A percentile compares a stretch with the other conserved stretches of the same genome.
Conservation (phyloP, 2,113 vertebrate genomes). For the Pterocles burchelli region DNA sequence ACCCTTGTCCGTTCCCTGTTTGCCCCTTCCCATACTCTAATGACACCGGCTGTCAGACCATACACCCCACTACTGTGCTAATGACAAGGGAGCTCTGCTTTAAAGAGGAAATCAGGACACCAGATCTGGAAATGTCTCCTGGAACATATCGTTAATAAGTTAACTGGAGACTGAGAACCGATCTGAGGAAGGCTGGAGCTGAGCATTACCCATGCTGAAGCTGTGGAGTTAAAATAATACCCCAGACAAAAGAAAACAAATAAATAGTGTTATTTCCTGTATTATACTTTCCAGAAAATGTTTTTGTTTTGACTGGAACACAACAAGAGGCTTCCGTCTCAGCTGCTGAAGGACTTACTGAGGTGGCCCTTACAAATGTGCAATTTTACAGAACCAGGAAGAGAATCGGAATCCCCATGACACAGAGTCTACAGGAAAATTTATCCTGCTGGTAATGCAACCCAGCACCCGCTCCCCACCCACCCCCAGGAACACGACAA, state of each 20-base stretch:
- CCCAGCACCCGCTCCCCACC: background rate
- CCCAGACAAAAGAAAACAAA: background rate
- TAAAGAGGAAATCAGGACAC: background rate
- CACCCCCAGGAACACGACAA: background rate
- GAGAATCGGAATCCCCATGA: background rate
- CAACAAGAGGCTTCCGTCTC: background rate
- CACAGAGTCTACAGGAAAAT: background rate
- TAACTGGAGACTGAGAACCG: background rate
- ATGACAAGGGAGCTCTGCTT: background rate
- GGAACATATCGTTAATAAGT: background rate
- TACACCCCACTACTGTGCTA: background rate
- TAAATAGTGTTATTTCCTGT: background rate
- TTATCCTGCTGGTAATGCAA: background rate
- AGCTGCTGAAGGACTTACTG: background rate
- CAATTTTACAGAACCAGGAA: constrained; percentile 33
- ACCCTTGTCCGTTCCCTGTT: background rate
- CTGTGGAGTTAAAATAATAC: background rate
- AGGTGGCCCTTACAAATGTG: background rate
- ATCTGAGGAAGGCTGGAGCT: background rate
- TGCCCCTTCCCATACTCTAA: background rate
- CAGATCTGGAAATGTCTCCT: background rate
- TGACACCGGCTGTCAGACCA: background rate
- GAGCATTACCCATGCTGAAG: background rate
- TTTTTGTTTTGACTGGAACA: background rate
- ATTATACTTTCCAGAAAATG: background rate